Evolutionary conservation across 1,140 invertebrate genomes (phyloP).

Genomic region (Drosophila micromelanica): DNA sequence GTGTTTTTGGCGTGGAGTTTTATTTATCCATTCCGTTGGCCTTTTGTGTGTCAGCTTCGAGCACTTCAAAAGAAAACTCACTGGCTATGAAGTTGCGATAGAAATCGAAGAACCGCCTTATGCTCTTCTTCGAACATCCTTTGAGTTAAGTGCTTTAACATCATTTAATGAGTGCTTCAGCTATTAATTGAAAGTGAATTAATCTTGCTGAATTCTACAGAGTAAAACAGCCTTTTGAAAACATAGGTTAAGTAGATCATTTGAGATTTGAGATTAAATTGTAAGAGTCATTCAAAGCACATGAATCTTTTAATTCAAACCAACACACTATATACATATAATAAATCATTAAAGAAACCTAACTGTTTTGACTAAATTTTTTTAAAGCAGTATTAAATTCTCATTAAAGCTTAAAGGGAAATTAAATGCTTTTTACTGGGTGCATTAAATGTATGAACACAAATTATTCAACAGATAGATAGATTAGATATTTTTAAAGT

Average conservation of each 20-base stretch:
- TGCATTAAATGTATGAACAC: no score
- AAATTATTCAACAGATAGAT: no score
- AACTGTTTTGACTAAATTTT: no score
- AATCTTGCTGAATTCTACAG: background rate
- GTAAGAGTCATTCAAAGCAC: no score
- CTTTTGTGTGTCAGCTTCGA: constrained; percentile 49
- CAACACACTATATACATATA: no score
- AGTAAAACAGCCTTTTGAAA: no score
- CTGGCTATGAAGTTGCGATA: constrained; percentile 36
- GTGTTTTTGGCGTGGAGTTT: constrained; percentile 59
- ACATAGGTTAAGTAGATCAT: no score
- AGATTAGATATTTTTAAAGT: no score
- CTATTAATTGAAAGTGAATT: background rate
- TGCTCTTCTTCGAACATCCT: background rate
- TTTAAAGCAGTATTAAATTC: background rate
- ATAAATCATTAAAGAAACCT: no score
- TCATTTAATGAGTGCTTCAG: constrained; percentile 1
- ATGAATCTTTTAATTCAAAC: no score
- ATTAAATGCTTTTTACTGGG: no score
- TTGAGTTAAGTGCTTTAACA: constrained; percentile 5
- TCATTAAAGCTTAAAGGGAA: background rate
- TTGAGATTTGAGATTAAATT: no score
- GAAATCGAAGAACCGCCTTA: background rate
- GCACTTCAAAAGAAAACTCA: constrained; percentile 55
- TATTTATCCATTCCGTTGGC: constrained; percentile 66